Conservation (phyloP, 2,797 vertebrate genomes). For the Sylvilagus floridanus region DNA sequence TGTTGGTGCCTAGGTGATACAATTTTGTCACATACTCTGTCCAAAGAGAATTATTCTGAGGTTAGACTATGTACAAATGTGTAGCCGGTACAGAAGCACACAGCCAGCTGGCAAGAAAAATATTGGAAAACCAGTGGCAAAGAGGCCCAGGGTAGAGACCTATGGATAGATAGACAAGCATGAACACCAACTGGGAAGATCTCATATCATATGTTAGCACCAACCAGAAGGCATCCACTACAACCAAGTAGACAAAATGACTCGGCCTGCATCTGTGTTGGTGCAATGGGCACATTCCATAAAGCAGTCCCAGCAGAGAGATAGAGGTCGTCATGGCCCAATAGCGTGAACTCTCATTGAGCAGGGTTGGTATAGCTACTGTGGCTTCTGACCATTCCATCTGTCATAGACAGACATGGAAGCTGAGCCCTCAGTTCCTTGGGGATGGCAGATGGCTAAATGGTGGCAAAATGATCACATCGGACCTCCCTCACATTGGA, state of each 20-base stretch:
- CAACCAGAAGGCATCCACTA: neutral
- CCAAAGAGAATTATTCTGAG: conserved; percentile 6
- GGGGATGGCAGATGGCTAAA: neutral
- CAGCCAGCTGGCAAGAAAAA: neutral
- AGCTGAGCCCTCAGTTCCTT: neutral
- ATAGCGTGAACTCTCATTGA: neutral
- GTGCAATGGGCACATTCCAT: neutral
- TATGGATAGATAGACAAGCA: neutral
- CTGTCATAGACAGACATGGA: neutral
- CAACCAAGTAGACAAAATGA: neutral
- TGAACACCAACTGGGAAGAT: neutral
- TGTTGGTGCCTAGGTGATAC: neutral
- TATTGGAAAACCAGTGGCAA: neutral
- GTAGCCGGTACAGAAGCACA: neutral
- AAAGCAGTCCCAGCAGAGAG: neutral
- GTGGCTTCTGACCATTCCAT: neutral
- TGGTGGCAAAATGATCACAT: neutral
- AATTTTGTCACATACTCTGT: neutral
- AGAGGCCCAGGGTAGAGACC: neutral
- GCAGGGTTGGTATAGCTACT: neutral
- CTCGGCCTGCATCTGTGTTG: neutral
- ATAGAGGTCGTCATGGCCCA: too few relatives aligned
- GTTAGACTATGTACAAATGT: neutral
- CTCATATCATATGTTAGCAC: neutral
- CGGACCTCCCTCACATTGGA: neutral